These are phyloP conservation scores for Hermodice carunculata DNA, from an alignment of 2,888 invertebrate species.

Conservation along the genomic window DNA sequence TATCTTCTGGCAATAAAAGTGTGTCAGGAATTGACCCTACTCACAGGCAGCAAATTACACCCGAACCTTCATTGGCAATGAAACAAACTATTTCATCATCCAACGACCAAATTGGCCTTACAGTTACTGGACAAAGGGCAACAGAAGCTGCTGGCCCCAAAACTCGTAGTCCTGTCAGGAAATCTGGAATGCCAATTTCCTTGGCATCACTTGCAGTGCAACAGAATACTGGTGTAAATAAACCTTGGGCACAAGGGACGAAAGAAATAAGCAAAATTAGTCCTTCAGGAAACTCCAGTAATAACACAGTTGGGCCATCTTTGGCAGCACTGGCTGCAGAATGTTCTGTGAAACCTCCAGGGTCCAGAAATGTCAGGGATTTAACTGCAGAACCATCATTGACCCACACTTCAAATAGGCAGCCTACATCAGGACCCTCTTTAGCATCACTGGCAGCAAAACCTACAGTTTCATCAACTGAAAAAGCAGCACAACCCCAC, in stretches of 20 bases:
- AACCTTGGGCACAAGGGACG: too few relatives aligned
- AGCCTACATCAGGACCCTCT: background rate
- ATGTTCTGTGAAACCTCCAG: background rate
- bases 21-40: too few relatives aligned
- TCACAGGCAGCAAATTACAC: background rate
- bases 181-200: conserved; percentile 5
- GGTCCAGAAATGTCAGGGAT: background rate
- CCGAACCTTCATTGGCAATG: background rate
- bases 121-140: background rate
- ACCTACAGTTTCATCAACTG: conserved; percentile 31
- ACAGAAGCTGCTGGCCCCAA: background rate
- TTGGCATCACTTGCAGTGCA: conserved; percentile 20
- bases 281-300: too few relatives aligned
- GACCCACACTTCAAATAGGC: background rate
- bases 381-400: conserved; percentile 11
- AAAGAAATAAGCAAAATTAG: too few relatives aligned
- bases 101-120: background rate
- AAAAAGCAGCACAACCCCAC: too few relatives aligned
- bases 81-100: background rate
- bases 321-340: conserved; percentile 19
- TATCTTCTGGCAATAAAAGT: too few relatives aligned
- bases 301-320: conserved; percentile 50
- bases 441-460: background rate
- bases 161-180: background rate
- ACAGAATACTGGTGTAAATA: too few relatives aligned